phyloP scores from a whole-genome alignment of 2,797 vertebrate species.

The Falco berigora region DNA sequence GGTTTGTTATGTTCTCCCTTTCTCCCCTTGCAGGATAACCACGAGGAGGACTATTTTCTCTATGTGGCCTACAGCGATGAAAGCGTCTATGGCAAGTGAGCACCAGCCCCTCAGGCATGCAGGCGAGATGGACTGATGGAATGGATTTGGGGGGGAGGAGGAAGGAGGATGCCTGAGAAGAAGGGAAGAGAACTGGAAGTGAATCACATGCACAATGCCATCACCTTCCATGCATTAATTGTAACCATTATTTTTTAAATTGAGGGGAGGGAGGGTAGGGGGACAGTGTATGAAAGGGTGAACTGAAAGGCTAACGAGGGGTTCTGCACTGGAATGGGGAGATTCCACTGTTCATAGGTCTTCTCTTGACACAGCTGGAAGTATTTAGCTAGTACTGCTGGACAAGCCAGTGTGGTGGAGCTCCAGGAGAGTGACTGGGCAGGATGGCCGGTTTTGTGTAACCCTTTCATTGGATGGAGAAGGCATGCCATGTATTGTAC shows the following conservation, averaged over 20 bases:
- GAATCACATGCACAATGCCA: conserved; percentile 56
- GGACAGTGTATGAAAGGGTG: not conserved
- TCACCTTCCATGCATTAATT: conserved; percentile 61
- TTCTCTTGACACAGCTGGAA: not conserved
- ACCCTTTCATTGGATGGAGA: not conserved
- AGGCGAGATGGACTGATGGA: conserved; percentile 60
- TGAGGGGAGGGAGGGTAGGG: conserved; percentile 41
- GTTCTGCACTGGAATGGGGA: not conserved
- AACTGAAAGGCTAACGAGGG: not conserved
- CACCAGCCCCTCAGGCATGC: conserved; percentile 12
- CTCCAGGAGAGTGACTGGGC: not conserved
- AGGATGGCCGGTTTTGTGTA: not conserved
- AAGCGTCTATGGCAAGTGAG: conserved; percentile 95
- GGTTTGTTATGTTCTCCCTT: not conserved
- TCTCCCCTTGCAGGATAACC: conserved; percentile 83
- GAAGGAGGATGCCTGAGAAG: conserved; percentile 56
- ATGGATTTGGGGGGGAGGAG: not conserved
- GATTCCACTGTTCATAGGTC: not conserved
- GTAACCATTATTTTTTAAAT: conserved; percentile 54
- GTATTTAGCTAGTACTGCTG: not conserved
- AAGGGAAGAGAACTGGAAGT: conserved; percentile 53
- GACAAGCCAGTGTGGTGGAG: not conserved
- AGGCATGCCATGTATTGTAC: not conserved
- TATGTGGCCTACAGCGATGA: conserved; percentile 98
- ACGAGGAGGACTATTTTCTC: conserved; percentile 94